Conservation (phyloP, 2,888 invertebrate species). For the Chrysotoxum bicinctum region DNA sequence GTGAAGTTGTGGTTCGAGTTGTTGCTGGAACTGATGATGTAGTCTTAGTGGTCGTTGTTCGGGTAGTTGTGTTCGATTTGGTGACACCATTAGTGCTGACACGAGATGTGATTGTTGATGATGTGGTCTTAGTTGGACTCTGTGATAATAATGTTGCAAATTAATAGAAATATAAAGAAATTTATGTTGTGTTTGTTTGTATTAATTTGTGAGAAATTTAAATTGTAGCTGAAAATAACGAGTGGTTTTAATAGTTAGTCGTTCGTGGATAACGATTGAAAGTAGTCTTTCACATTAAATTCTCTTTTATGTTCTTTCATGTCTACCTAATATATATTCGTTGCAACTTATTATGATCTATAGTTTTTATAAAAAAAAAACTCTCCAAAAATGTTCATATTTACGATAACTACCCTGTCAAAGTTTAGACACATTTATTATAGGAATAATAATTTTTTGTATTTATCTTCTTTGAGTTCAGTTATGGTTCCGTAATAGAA, state of each 20-base stretch:
- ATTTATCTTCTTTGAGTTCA: too few relatives aligned
- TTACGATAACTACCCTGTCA: too few relatives aligned
- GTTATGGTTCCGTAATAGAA: too few relatives aligned
- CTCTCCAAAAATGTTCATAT: too few relatives aligned
- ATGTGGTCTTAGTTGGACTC: conserved; percentile 70
- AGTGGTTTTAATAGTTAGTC: background rate
- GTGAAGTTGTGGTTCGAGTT: conserved; percentile 54
- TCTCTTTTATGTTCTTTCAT: background rate
- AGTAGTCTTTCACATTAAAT: background rate
- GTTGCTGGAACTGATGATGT: conserved; percentile 61
- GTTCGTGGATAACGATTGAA: background rate
- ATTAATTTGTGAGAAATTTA: background rate
- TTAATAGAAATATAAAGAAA: background rate
- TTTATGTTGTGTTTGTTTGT: background rate
- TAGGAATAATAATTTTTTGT: too few relatives aligned
- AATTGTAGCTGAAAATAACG: background rate
- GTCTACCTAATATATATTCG: too few relatives aligned
- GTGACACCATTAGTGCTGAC: conserved; percentile 57
- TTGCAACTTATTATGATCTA: too few relatives aligned
- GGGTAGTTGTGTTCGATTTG: conserved; percentile 64
- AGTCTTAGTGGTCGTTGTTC: conserved; percentile 65
- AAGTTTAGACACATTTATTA: too few relatives aligned
- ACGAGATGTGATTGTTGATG: conserved; percentile 63
- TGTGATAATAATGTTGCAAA: conserved; percentile 23
- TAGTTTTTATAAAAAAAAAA: too few relatives aligned